Percentiles rank a stretch among this genome's conserved stretches.
Evolutionary conservation across 2,888 invertebrate species (phyloP).

Genomic region (Chrysina gloriosa): DNA sequence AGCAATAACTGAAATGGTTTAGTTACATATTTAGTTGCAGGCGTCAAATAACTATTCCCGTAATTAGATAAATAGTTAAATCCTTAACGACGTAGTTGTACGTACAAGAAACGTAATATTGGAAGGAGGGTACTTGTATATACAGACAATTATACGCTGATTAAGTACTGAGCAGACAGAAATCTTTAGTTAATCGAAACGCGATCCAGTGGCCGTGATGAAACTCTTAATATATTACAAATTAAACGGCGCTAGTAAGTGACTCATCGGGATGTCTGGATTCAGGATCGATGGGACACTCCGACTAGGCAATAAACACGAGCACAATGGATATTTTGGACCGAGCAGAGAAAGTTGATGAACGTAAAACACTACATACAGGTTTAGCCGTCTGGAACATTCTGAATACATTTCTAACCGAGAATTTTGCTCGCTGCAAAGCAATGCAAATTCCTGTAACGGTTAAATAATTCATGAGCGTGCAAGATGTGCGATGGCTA

Average conservation of each 20-base stretch:
- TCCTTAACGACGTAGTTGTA: not conserved
- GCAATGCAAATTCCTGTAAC: conserved; percentile 20
- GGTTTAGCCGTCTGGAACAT: conserved; percentile 29
- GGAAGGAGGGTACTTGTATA: conserved; percentile 41
- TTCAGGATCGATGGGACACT: conserved; percentile 35
- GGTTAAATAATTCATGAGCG: conserved; percentile 31
- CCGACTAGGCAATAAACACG: conserved; percentile 23
- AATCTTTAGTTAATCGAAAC: conserved; percentile 54
- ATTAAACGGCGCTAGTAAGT: conserved; percentile 52
- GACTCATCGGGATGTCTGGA: conserved; percentile 47
- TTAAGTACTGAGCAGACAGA: conserved; percentile 51
- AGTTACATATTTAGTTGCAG: not conserved
- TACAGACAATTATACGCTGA: conserved; percentile 51
- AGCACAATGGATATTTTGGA: conserved; percentile 29
- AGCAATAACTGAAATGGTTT: no score
- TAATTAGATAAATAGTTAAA: not conserved
- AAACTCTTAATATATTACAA: conserved; percentile 56
- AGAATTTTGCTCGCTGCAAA: not conserved
- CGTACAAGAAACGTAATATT: conserved; percentile 22
- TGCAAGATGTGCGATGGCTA: conserved; percentile 5
- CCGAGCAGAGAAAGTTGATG: conserved; percentile 19
- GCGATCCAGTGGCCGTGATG: conserved; percentile 54
- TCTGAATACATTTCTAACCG: conserved; percentile 27
- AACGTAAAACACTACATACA: conserved; percentile 9
- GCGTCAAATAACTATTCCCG: not conserved